Base-by-base conservation (phyloP, 1,140 invertebrate genomes). In the Gerris buenoi region DNA sequence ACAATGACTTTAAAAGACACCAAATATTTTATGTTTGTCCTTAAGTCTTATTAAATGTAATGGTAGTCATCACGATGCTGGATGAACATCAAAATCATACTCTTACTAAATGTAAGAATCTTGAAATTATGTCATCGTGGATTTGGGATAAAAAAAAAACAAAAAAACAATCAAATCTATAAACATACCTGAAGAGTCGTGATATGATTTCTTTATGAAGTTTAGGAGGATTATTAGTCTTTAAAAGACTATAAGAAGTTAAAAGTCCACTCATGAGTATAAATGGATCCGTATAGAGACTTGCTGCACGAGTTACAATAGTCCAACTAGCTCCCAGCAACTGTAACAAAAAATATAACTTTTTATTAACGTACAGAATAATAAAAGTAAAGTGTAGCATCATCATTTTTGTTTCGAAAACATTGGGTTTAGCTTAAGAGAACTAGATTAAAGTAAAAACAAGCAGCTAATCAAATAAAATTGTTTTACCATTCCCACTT, bases 261-360 rank as follows among this genome's bases (percentile, higher is more conserved):
- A 89, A 73, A 33, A 87, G 82, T 10, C 86, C 88, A 63, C 86
- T 88, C 46, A 89, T 78, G 80, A 89, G 86, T 14, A 89, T 82
- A 71, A 89, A 89, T 25, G 85, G 85, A 76, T 89, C 88, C 1
- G 88, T 89, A 70, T 89, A 88, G 1, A 89, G 76, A 71, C 86
- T 88, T 0, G 88, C 86, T 1, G 86, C 87, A 60, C 87, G 79
- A 26, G 84, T 86, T 23, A 88, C 76, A 0, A 88, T 84, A 1
- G 85, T 85, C 85, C 86, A 88, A 0, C 84, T 82, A 78, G 82
- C 82, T 0, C 83, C 83, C 60, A 88, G 78, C 68, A 56, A 13
- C 46, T 56, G 46, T 10, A 56, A 10, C 3, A 27, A 26, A 27
- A 13, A 18, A 64, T 13, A 23, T 13, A 25, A 29, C n/a, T n/a